phyloP scores from a whole-genome alignment of 2,113 vertebrate species.

The Charina bottae region DNA sequence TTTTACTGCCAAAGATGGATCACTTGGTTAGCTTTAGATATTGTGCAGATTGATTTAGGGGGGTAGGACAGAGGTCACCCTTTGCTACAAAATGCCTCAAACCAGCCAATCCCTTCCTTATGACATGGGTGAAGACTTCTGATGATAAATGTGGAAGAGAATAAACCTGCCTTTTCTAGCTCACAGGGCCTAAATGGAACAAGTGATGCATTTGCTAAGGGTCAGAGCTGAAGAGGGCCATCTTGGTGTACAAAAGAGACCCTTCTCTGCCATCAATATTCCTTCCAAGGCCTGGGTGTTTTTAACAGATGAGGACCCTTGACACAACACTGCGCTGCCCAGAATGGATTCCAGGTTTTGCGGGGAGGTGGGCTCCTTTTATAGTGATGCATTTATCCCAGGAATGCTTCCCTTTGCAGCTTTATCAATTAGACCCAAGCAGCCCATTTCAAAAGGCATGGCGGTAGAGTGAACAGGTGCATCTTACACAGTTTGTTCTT shows the following conservation, averaged over 20 bases:
- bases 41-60: slow-evolving; percentile 44
- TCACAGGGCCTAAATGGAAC: slow-evolving; percentile 83
- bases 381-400: slow-evolving; percentile 33
- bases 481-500: slow-evolving; percentile 7
- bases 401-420: slow-evolving; percentile 23
- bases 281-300: slow-evolving; percentile 76
- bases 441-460: slow-evolving; percentile 46
- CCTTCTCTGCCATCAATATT: slow-evolving; percentile 80
- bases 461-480: slow-evolving; percentile 15
- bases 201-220: slow-evolving; percentile 84
- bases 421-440: slow-evolving; percentile 48
- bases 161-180: slow-evolving; percentile 76
- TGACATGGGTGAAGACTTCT: slow-evolving; percentile 50
- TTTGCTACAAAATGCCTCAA: slow-evolving; percentile 51
- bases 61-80: slow-evolving; percentile 15
- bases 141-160: slow-evolving; percentile 77
- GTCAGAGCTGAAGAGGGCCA: slow-evolving; percentile 75
- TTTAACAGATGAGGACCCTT: slow-evolving; percentile 68
- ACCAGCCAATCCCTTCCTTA: slow-evolving; percentile 45
- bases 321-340: slow-evolving; percentile 63
- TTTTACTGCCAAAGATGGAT: background rate
- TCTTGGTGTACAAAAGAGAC: slow-evolving; percentile 78
- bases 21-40: background rate
- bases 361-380: slow-evolving; percentile 45
- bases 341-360: slow-evolving; percentile 70